Base-by-base conservation (phyloP, 2,888 invertebrate species). In the Halictus quadricinctus region DNA sequence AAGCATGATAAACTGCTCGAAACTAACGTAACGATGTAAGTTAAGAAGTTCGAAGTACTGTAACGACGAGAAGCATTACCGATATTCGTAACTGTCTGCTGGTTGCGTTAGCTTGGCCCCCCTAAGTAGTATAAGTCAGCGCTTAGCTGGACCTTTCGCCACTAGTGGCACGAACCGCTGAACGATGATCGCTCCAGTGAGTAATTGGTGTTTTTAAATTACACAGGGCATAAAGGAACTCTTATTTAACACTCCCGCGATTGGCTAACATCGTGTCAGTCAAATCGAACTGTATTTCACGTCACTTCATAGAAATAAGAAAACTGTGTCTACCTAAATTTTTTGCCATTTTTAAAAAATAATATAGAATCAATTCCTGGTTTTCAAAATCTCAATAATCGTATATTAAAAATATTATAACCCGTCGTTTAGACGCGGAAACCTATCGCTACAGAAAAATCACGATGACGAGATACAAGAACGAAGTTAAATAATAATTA, bases 171-270 rank as follows among this genome's bases (percentile, higher is more conserved):
- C 41, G 60, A 18, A 58, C 15, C n/a, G 21, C n/a, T n/a, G 15
- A 66, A 25, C 12, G 41, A 12, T n/a, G 15, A 58, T 15, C 54
- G 12, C 1, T 29, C 21, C 3, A 64, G 21, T 15, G 41, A 48
- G 21, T 70, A 80, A 58, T 80, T n/a, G 7, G 25, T 7, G 6
- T 15, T 41, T 15, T 60, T 78, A 60, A 72, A 72, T 10, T 72
- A 50, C 3, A 13, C 6, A 7, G 7, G 21, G 21, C 12, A 2
- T 8, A 15, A 12, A 21, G 10, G 29, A 48, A 15, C 13, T 21
- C 15, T 29, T 48, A 66, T 36, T 46, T 64, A 0, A 29, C 21
- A 7, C 13, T 13, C 13, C 13, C 21, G 3, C 48, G 43, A 76
- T 76, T 66, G 48, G 36, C 18, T n/a, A 48, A 7, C 36, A 7